Evolutionary conservation across 2,113 vertebrate species (phyloP).

Genomic region (Odocoileus hemionus): DNA sequence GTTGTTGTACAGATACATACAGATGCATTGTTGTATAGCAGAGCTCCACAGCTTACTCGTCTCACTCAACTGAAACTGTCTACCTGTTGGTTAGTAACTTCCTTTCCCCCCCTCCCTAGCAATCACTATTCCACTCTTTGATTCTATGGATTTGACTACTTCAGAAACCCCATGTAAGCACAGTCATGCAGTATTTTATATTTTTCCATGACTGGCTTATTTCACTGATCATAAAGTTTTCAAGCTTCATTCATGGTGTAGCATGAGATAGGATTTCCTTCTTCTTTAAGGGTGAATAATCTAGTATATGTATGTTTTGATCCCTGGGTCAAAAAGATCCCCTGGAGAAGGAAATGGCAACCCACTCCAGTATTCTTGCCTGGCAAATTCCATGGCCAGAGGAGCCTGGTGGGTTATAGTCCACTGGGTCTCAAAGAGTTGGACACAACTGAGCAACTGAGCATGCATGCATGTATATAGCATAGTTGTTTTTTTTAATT

Average conservation of each 20-base stretch:
- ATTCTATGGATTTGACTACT: not conserved
- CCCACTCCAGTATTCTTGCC: not conserved
- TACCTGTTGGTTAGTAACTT: too few species aligned
- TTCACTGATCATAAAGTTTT: not conserved
- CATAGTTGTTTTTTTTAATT: not conserved
- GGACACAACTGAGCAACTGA: rapidly evolving
- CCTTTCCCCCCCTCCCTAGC: too few species aligned
- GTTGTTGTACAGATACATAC: too few species aligned
- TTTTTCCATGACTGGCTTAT: not conserved
- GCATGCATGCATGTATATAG: not conserved
- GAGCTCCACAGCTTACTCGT: not conserved
- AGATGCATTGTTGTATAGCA: not conserved
- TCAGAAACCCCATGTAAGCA: not conserved
- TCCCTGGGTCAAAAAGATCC: not conserved
- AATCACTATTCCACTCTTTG: not conserved
- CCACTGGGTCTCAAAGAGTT: not conserved
- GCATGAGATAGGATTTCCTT: not conserved
- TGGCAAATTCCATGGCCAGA: not conserved
- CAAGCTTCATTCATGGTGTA: not conserved
- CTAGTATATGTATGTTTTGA: not conserved
- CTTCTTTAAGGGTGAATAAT: not conserved
- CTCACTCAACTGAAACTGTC: not conserved
- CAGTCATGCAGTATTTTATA: not conserved
- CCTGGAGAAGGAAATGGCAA: not conserved
- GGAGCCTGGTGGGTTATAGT: not conserved